Base-by-base conservation (phyloP, 2,113 vertebrate species). In the Rhadina sibilatrix region DNA sequence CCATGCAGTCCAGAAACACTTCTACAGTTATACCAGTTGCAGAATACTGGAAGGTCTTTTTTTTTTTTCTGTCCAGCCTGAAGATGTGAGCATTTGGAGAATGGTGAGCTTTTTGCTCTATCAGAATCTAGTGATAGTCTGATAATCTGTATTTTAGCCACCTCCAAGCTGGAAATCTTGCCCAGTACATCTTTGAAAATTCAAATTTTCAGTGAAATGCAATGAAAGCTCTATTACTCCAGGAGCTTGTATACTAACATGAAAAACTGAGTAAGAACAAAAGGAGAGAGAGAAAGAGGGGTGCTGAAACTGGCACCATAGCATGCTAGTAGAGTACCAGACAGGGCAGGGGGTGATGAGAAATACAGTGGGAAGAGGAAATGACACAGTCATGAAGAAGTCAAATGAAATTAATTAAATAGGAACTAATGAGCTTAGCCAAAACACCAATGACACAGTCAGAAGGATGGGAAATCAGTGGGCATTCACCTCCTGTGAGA, bases 1-100 rank as follows among this genome's bases (percentile, higher is more conserved):
- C 10, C 0, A 0, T 47, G 11, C 21, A 38, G 14, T 60, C 25
- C 54, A 65, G 31, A 46, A 82, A 74, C 6, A 30, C 13, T 6
- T 81, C 20, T 75, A 37, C 18, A 28, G 5, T 27, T 50, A 7
- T 2, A 42, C 9, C 20, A 64, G 2, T 10, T 56, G 30, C 33
- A 93, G 11, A 38, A 19, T 28, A 23, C 24, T n/a, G 31, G 16
- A 22, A 64, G 12, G 19, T 64, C 9, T 53, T 80, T 38, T 15
- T 11, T 42, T 40, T 15, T 40, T 40, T 40, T 12, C n/a, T 22
- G 7, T 47, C n/a, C 52, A 37, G 27, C 31, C 64, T 56, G 40
- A 12, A 77, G 15, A 4, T 4, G 6, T 15, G 16, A 9, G 12
- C 13, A 35, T 53, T 54, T 11, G 2, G 30, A 38, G 20, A 35